phyloP scores from a whole-genome alignment of 2,797 vertebrate genomes.

The Gymnodraco acuticeps region DNA sequence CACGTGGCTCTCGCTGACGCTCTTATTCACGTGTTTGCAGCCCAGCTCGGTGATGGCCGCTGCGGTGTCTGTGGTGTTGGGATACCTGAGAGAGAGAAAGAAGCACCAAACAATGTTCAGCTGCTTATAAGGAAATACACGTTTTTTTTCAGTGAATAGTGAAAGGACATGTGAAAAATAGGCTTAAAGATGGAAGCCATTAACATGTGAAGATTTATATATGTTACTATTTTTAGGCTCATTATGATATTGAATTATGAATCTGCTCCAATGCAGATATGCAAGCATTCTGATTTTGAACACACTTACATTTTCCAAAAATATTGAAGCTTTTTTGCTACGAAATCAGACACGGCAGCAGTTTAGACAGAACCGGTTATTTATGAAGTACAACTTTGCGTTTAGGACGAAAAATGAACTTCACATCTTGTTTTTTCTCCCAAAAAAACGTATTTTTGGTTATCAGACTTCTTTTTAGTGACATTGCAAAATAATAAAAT shows the following conservation, averaged over 20 bases:
- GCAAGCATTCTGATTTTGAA: not conserved
- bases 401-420: not conserved
- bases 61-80: conserved; percentile 82
- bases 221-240: too few relatives aligned
- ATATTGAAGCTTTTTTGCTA: not conserved
- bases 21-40: conserved; percentile 85
- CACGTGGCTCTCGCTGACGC: conserved; percentile 85
- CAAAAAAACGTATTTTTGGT: too few relatives aligned
- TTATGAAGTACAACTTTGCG: not conserved
- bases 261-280: not conserved
- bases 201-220: too few relatives aligned
- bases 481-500: too few relatives aligned
- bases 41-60: conserved; percentile 83
- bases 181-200: too few relatives aligned
- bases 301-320: not conserved
- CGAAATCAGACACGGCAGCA: not conserved
- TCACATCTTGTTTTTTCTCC: not conserved
- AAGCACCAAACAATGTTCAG: not conserved
- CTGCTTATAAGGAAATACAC: not conserved
- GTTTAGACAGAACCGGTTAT: not conserved
- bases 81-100: conserved; percentile 76
- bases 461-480: too few relatives aligned
- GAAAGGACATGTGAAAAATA: not conserved
- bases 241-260: not conserved
- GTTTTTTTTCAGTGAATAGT: too few relatives aligned